These are phyloP conservation scores for Malurus leucopterus DNA, from an alignment of 2,797 vertebrate species.

Conservation along the genomic window DNA sequence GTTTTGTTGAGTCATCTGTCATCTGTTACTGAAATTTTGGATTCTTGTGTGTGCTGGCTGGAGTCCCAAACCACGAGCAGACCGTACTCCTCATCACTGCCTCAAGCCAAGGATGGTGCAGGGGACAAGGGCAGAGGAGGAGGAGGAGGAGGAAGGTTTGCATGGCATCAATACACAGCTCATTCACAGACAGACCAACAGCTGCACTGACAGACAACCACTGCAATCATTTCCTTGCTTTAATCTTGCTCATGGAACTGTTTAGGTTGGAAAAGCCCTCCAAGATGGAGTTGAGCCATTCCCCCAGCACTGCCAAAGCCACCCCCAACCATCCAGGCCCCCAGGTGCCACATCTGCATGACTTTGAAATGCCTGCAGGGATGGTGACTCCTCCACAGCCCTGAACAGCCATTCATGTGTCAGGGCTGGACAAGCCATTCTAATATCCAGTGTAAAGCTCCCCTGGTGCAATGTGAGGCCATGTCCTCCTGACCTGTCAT, in stretches of 20 bases:
- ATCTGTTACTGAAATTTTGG: neutral
- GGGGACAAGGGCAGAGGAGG: neutral
- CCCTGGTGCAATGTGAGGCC: neutral
- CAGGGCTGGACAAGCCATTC: neutral
- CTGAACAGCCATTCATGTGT: neutral
- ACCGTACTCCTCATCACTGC: accelerated
- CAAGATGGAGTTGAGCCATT: accelerated
- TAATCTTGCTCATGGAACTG: neutral
- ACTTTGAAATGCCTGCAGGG: neutral
- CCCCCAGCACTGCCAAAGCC: neutral
- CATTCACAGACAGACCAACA: neutral
- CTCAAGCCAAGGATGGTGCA: accelerated
- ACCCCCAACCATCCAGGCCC: neutral
- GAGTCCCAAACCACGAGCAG: neutral
- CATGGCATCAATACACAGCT: neutral
- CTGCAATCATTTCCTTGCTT: neutral
- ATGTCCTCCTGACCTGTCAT: neutral
- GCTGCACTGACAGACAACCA: neutral
- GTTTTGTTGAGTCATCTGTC: neutral
- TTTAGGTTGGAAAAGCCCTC: neutral
- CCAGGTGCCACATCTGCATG: neutral
- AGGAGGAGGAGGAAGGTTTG: neutral
- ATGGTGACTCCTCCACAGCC: neutral
- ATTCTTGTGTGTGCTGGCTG: neutral
- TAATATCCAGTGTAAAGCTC: neutral